Conservation (phyloP, 2,797 vertebrate species). For the Schizopygopsis pylzovi region DNA sequence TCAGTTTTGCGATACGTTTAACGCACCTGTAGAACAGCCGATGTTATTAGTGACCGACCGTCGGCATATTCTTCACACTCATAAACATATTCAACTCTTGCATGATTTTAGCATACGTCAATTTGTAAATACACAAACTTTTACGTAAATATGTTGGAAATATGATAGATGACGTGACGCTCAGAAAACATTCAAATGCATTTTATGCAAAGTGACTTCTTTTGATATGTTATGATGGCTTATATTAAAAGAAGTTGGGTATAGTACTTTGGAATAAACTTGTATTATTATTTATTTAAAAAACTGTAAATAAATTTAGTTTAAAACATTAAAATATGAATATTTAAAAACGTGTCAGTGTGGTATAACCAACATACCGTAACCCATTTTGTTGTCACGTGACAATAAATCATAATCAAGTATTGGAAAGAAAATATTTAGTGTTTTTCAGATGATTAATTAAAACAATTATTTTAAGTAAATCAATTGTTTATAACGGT, state of each 20-base stretch:
- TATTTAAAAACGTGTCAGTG: not conserved
- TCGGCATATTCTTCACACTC: not conserved
- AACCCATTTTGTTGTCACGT: not conserved
- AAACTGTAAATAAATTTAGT: not conserved
- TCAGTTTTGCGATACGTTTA: not conserved
- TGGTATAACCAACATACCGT: not conserved
- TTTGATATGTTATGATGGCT: not conserved
- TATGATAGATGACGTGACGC: not conserved
- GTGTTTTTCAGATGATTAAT: not conserved
- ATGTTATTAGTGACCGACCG: not conserved
- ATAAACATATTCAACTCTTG: not conserved
- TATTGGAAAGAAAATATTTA: not conserved
- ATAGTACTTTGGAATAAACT: not conserved
- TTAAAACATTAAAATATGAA: not conserved
- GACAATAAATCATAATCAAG: not conserved
- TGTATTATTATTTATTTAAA: not conserved
- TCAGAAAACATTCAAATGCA: not conserved
- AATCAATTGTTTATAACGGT: not conserved
- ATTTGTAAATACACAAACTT: not conserved
- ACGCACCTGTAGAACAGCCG: slow-evolving; percentile 5
- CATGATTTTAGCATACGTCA: not conserved
- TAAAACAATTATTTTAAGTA: not conserved
- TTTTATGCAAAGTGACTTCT: not conserved
- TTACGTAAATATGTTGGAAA: not conserved
- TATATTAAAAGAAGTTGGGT: not conserved